Percentiles rank a stretch among this genome's conserved stretches.
These are phyloP conservation scores for Luperina nickerlii DNA, from an alignment of 2,888 invertebrate genomes.

Conservation along the genomic window DNA sequence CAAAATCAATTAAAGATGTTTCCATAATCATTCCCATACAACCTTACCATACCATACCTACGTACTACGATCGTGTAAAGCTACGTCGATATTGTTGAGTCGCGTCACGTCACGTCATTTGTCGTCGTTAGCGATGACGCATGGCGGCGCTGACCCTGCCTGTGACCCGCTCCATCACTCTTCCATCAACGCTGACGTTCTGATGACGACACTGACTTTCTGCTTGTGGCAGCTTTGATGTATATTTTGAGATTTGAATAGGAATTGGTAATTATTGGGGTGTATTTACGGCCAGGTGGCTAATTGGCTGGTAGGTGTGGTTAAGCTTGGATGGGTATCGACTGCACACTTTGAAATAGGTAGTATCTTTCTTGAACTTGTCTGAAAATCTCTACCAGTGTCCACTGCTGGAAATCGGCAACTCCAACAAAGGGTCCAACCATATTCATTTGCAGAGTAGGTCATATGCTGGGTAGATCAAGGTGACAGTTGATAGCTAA, in stretches of 20 bases:
- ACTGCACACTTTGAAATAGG: not conserved
- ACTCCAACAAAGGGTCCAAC: not conserved
- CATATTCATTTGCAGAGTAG: not conserved
- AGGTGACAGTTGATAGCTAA: not conserved
- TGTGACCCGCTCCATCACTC: constrained; percentile 87
- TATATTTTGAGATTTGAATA: constrained; percentile 45
- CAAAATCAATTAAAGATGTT: not conserved
- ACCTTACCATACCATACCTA: not conserved
- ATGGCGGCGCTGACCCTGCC: constrained; percentile 86
- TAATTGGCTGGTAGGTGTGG: constrained; percentile 33
- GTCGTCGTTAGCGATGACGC: constrained; percentile 90
- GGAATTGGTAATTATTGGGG: constrained; percentile 26
- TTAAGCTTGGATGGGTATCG: not conserved
- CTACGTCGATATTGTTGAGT: constrained; percentile 68
- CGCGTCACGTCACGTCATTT: constrained; percentile 86
- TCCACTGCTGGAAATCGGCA: not conserved
- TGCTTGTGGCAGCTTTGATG: constrained; percentile 45
- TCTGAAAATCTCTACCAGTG: not conserved
- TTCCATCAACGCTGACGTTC: constrained; percentile 77
- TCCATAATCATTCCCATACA: not conserved
- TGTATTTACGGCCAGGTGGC: constrained; percentile 7
- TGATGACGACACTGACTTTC: constrained; percentile 58
- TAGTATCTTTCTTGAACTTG: not conserved
- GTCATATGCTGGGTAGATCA: not conserved
- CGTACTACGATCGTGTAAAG: constrained; percentile 47